Percentiles rank a stretch among this genome's conserved stretches.
Conservation (phyloP, 2,888 invertebrate genomes). For the Drosophila peninsularis region DNA sequence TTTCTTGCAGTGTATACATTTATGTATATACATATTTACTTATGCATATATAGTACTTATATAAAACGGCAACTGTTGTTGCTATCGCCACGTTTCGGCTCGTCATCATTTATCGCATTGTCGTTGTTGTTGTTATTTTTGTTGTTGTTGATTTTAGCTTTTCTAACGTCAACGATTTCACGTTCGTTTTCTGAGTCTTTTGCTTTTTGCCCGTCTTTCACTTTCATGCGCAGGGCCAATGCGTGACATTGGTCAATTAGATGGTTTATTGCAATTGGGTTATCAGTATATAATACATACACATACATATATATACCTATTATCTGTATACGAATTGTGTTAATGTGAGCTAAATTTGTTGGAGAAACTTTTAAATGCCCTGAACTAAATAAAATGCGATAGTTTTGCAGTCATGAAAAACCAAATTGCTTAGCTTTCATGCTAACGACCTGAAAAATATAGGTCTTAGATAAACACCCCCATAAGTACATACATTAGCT, state of each 20-base stretch:
- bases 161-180: constrained; percentile 35
- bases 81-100: constrained; percentile 7
- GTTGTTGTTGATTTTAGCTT: constrained; percentile 12
- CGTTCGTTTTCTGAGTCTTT: constrained; percentile 75
- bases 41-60: not conserved
- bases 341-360: constrained; percentile 19
- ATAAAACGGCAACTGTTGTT: constrained; percentile 16
- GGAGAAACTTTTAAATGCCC: constrained; percentile 25
- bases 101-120: constrained; percentile 52
- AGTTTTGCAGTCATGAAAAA: not conserved
- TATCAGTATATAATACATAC: constrained; percentile 1
- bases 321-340: constrained; percentile 12
- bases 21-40: too few species aligned
- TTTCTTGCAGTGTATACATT: not conserved
- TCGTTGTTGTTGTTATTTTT: constrained; percentile 2
- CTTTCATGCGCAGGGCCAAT: constrained; percentile 50
- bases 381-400: not conserved
- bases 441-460: not conserved
- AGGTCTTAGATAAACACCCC: not conserved
- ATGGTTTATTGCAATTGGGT: constrained; percentile 27
- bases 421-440: not conserved
- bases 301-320: not conserved
- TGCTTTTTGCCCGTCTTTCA: constrained; percentile 49
- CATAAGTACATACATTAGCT: not conserved
- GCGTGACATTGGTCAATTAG: constrained; percentile 62